These are phyloP conservation scores for Zapus hudsonius DNA, from an alignment of 2,113 vertebrate genomes.

Conservation along the genomic window DNA sequence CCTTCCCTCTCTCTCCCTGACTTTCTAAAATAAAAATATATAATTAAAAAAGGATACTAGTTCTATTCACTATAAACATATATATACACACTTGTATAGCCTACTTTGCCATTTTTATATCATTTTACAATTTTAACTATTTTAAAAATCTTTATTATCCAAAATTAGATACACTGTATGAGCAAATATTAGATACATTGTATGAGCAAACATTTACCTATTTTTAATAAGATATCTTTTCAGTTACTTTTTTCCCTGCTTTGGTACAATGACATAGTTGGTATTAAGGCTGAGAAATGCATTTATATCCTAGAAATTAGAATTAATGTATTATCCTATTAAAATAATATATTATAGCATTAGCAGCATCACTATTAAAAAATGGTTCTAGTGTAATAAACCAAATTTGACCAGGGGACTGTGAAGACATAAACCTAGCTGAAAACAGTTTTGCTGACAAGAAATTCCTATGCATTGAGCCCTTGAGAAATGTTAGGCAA, in stretches of 20 bases:
- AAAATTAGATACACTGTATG: too few species aligned
- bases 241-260: slow-evolving; percentile 4
- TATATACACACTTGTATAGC: too few species aligned
- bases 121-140: too few species aligned
- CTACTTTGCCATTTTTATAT: too few species aligned
- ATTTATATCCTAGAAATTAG: slow-evolving; percentile 55
- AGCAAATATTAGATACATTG: too few species aligned
- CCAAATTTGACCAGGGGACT: slow-evolving; percentile 56
- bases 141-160: too few species aligned
- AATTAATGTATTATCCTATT: slow-evolving; percentile 51
- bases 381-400: slow-evolving; percentile 53
- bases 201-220: too few species aligned
- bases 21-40: too few species aligned
- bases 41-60: too few species aligned
- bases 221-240: slow-evolving; percentile 38
- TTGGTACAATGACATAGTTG: neutral
- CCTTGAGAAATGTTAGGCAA: slow-evolving; percentile 47
- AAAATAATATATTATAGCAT: slow-evolving; percentile 64
- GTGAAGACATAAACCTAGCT: slow-evolving; percentile 5
- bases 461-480: slow-evolving; percentile 43
- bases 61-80: too few species aligned
- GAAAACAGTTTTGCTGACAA: slow-evolving; percentile 53
- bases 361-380: slow-evolving; percentile 61
- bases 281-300: neutral
- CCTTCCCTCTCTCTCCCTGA: too few species aligned